Evolutionary conservation across 2,113 vertebrate genomes (phyloP).

Genomic region (Bambusicola thoracicus): DNA sequence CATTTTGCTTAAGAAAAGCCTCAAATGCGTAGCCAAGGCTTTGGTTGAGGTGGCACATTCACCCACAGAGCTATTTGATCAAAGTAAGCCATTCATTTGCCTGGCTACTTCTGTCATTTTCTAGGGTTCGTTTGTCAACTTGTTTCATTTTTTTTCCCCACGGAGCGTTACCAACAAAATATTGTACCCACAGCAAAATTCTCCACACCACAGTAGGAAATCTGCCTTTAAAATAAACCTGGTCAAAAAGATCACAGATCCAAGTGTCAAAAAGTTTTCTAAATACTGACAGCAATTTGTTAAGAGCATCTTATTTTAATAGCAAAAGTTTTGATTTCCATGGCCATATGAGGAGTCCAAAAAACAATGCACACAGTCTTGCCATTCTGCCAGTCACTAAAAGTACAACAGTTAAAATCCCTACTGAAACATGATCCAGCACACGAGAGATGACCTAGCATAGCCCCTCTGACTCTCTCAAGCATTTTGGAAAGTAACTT

Average conservation of each 20-base stretch:
- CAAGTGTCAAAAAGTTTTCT: background rate
- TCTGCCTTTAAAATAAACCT: background rate
- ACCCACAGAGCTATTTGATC: background rate
- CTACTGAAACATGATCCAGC: background rate
- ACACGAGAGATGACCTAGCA: too few species aligned
- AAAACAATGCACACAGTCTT: background rate
- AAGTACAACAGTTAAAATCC: background rate
- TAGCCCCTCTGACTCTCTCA: background rate
- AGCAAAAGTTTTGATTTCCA: background rate
- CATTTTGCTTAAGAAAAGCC: background rate
- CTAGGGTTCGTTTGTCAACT: background rate
- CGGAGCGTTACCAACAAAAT: fast-evolving
- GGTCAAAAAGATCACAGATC: background rate
- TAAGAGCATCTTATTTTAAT: background rate
- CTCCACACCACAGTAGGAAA: background rate
- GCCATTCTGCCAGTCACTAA: background rate
- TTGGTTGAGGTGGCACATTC: background rate
- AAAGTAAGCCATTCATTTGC: background rate
- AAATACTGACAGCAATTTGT: background rate
- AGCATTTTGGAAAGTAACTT: background rate
- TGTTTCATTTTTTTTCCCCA: background rate
- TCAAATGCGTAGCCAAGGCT: background rate
- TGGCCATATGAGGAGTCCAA: background rate
- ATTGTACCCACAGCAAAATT: background rate
- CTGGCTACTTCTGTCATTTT: background rate